Conservation (phyloP, 2,113 vertebrate genomes). For the Anarhynchus alexandrinus region DNA sequence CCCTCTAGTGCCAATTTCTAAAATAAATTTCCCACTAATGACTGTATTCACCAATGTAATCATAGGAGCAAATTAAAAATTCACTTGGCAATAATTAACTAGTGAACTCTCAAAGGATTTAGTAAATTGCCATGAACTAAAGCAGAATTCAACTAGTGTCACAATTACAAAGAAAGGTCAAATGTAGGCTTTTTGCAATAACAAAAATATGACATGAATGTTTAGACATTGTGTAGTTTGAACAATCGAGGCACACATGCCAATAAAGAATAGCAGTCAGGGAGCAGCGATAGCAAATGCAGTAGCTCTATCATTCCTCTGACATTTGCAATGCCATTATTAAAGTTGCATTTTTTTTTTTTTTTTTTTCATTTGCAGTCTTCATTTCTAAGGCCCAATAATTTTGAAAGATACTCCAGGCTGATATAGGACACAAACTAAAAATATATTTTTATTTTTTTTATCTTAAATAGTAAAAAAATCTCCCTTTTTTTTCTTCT, state of each 20-base stretch:
- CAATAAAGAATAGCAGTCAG: constrained; percentile 16
- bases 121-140: constrained; percentile 54
- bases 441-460: neutral
- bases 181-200: neutral
- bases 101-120: constrained; percentile 62
- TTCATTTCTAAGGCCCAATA: neutral
- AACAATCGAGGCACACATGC: neutral
- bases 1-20: constrained; percentile 89
- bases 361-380: neutral
- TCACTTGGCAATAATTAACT: constrained; percentile 77
- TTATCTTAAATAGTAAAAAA: neutral
- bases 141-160: constrained; percentile 45
- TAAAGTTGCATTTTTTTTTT: neutral
- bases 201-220: neutral
- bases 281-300: neutral
- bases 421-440: neutral
- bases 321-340: neutral
- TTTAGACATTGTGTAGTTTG: neutral
- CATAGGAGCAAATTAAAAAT: constrained; percentile 78
- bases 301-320: neutral
- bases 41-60: constrained; percentile 60
- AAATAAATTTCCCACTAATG: constrained; percentile 72
- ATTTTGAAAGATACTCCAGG: neutral
- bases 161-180: constrained; percentile 59
- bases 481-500: fast-evolving